phyloP scores from a whole-genome alignment of 2,113 vertebrate genomes.

The Halcyon malimbica region DNA sequence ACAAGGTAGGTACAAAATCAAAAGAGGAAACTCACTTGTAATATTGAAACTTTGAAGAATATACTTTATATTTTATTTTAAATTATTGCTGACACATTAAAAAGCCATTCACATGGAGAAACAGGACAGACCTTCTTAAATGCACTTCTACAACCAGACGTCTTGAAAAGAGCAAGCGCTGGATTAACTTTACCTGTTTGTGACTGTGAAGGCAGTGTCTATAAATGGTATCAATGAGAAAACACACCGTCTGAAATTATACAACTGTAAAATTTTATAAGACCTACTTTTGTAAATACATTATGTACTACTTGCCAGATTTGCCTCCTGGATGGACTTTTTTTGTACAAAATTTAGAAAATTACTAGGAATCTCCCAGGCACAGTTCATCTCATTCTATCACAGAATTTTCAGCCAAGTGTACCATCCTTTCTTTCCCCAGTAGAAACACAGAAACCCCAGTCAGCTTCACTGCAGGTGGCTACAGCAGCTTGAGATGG shows the following conservation, averaged over 20 bases:
- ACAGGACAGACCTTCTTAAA: neutral
- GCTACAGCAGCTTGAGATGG: neutral
- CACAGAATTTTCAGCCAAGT: neutral
- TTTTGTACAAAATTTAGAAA: neutral
- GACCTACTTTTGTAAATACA: neutral
- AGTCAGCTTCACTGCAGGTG: neutral
- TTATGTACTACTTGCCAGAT: neutral
- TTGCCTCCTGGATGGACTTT: neutral
- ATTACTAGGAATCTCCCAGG: neutral
- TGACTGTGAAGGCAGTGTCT: neutral
- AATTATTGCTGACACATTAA: neutral
- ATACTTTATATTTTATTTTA: neutral
- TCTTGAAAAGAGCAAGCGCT: neutral
- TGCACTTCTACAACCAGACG: neutral
- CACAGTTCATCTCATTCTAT: neutral
- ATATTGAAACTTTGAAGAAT: neutral
- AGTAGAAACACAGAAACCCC: neutral
- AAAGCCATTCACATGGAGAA: neutral
- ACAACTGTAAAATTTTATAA: neutral
- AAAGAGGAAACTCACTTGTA: neutral
- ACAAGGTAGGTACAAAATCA: neutral
- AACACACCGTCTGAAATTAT: neutral
- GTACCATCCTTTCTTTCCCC: neutral
- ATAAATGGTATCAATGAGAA: neutral
- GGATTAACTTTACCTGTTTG: rapidly evolving